These are phyloP conservation scores for Lacerta agilis DNA, from an alignment of 2,797 vertebrate genomes.

Conservation along the genomic window DNA sequence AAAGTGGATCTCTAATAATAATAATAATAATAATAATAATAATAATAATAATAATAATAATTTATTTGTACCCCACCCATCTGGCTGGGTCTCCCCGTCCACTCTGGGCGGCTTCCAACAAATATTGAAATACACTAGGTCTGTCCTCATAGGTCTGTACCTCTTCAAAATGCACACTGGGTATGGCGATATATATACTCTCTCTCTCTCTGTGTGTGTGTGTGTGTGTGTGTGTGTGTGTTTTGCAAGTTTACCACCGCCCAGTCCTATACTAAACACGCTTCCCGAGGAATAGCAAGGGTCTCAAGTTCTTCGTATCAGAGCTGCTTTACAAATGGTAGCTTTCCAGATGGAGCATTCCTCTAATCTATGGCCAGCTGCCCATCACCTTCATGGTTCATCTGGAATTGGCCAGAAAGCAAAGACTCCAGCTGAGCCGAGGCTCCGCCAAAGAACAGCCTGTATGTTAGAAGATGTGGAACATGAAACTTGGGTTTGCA, in stretches of 20 bases:
- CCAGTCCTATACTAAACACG: not conserved
- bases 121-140: too few species aligned
- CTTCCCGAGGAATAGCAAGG: rapidly evolving
- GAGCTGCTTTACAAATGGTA: conserved; percentile 7
- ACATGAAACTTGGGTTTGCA: not conserved
- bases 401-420: conserved; percentile 8
- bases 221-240: too few species aligned
- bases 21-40: too few species aligned
- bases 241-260: not conserved
- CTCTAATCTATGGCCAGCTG: conserved; percentile 17
- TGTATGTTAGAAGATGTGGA: not conserved
- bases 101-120: too few species aligned
- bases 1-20: too few species aligned
- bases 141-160: too few species aligned
- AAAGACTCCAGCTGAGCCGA: not conserved
- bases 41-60: too few species aligned
- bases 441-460: conserved; percentile 7
- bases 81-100: too few species aligned
- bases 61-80: too few species aligned
- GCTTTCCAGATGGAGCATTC: conserved; percentile 7
- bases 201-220: too few species aligned
- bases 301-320: not conserved
- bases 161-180: too few species aligned
- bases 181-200: too few species aligned
- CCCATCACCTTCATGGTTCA: conserved; percentile 16